Base-by-base conservation (phyloP, 1,140 invertebrate species). In the Stegodyphus dumicola region DNA sequence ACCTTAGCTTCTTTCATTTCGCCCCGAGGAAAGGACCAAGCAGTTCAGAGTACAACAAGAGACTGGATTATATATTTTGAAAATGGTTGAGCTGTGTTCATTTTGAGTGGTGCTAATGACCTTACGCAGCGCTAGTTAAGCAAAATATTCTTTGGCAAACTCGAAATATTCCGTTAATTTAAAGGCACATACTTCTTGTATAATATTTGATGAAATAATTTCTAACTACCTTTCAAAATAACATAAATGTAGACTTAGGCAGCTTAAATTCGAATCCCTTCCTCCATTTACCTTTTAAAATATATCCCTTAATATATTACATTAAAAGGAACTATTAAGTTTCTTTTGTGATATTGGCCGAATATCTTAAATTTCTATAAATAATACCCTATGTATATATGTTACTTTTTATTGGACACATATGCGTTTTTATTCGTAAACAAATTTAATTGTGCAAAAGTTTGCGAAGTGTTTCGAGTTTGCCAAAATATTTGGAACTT, bases 51-150 rank as follows among this genome's bases (percentile, higher is more conserved):
- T 83, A 66, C 71, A 65, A 75, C 70, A 53, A 4, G 13, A 65
- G 53, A 9, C 69, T 77, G 64, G 75, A 51, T 15, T 53, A 77
- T 54, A 54, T 74, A 74, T 74, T 54, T 56, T 53, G 17, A 56
- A 54, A 74, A 56, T 52, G 7, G 52, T n/a, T 74, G 49, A 67
- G 73, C 74, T 69, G 64, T 64, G 53, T 69, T 70, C n/a, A 85
- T 60, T 69, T 76, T 85, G 64, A 85, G 81, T 85, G 81, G 81
- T 85, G 73, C 73, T 77, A 85, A 18, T 49, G 51, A 69, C 54
- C 65, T 66, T 75, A 48, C n/a, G 52, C 81, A 77, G 81, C 64
- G 69, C 18, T 76, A 52, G 71, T 49, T 18, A 48, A 60, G 71
- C 6, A 56, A 49, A 65, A 77, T 15, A 85, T 17, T n/a, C 66